Percentiles rank a stretch among this genome's conserved stretches.
Evolutionary conservation across 92 coral and sea anemone genomes (phyloP).

Genomic region (Phenganax marumi): DNA sequence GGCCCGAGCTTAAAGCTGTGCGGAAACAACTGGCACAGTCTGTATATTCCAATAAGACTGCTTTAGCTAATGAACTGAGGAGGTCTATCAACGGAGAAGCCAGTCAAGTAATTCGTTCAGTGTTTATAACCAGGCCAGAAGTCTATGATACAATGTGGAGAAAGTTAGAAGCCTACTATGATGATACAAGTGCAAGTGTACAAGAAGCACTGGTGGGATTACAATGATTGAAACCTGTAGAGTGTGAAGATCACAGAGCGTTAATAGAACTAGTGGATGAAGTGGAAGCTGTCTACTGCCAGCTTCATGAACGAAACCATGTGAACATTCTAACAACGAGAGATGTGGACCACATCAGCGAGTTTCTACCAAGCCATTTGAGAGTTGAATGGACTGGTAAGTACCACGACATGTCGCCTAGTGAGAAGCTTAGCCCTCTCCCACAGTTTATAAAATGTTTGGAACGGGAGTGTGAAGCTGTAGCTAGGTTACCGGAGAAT

Average conservation of each 20-base stretch:
- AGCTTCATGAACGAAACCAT: conserved; percentile 54
- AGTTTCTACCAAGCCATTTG: conserved; percentile 50
- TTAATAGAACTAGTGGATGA: conserved; percentile 56
- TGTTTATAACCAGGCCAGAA: conserved; percentile 64
- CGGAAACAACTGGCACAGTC: conserved; percentile 61
- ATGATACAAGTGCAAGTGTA: conserved; percentile 60
- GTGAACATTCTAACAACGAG: conserved; percentile 57
- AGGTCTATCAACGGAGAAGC: conserved; percentile 60
- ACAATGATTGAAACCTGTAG: conserved; percentile 50
- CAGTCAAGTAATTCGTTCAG: conserved; percentile 50
- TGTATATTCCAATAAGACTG: conserved; percentile 48
- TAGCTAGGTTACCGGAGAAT: conserved; percentile 61
- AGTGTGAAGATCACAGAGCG: conserved; percentile 54
- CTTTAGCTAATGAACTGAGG: conserved; percentile 58
- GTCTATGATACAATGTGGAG: conserved; percentile 65
- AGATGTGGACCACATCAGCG: conserved; percentile 52
- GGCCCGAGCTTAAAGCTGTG: conserved; percentile 57
- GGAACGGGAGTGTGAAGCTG: conserved; percentile 59
- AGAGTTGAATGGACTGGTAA: conserved; percentile 60
- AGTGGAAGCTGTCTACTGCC: conserved; percentile 60
- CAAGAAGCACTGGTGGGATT: conserved; percentile 63
- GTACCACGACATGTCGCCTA: conserved; percentile 58
- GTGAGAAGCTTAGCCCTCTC: conserved; percentile 60
- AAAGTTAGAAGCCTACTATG: conserved; percentile 57
- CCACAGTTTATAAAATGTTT: conserved; percentile 60